Conservation (phyloP, 2,888 invertebrate genomes). For the Pinctada fucata region DNA sequence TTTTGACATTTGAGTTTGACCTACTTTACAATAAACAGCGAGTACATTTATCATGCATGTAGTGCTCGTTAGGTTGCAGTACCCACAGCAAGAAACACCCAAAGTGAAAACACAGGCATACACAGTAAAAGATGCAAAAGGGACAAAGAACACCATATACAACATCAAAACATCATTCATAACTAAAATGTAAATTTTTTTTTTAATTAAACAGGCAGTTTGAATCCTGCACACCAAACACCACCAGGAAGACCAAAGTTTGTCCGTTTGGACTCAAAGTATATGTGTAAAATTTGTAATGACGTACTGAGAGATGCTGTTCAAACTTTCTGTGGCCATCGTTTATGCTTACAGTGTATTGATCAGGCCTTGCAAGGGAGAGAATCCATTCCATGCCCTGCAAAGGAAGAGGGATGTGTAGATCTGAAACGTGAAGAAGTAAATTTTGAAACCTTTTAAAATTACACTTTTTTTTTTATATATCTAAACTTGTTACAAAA, state of each 20-base stretch:
- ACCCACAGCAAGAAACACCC: too few relatives aligned
- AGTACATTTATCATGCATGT: too few relatives aligned
- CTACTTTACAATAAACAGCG: too few relatives aligned
- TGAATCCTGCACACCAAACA: conserved; percentile 21
- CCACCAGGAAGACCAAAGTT: conserved; percentile 29
- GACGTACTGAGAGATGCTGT: conserved; percentile 27
- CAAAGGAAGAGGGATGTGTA: conserved; percentile 19
- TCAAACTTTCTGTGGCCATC: conserved; percentile 29
- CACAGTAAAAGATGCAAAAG: too few relatives aligned
- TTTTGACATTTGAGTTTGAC: too few relatives aligned
- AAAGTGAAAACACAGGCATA: too few relatives aligned
- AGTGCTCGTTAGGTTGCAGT: too few relatives aligned
- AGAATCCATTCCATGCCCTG: conserved; percentile 20
- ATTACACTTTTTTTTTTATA: not conserved
- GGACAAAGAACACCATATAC: too few relatives aligned
- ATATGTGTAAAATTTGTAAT: conserved; percentile 21
- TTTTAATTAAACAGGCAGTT: not conserved
- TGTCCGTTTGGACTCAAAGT: conserved; percentile 22
- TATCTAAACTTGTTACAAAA: not conserved
- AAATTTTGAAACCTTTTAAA: not conserved
- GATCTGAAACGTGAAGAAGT: conserved; percentile 14
- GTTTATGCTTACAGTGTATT: conserved; percentile 23
- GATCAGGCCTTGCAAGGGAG: conserved; percentile 4
- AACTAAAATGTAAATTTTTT: too few relatives aligned
- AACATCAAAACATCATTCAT: too few relatives aligned